Evolutionary conservation across 1,140 invertebrate species (phyloP), one percentile per base, ranked within the genome.

Genomic region (Heliconius hermathena): DNA sequence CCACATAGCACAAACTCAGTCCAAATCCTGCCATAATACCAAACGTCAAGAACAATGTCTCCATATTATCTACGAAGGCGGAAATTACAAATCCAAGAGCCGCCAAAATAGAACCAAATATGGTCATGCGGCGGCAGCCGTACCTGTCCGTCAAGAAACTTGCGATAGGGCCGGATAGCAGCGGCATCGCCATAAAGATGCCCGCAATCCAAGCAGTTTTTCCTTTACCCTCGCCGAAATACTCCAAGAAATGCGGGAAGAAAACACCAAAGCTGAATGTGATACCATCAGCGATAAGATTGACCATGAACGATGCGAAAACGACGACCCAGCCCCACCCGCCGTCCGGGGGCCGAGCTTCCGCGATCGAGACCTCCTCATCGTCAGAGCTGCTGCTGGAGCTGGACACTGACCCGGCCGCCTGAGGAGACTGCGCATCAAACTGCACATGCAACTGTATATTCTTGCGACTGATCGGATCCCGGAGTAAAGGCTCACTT

Each of bases 141-240:
- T 97, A 97, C 52, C 98, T 96, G 87, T 99, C 98, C 0, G 98
- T 98, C 5, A 99, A 94, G 81, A 98, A 97, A 87, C 97, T 98
- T 8, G 98, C 98, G 20, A 99, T 96, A 0, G 98, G 98, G 3
- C 98, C 98, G 1, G 97, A 98, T 8, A 99, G 91, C 74, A 98
- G 90, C 11, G 98, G 98, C 96, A 98, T 98, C 2, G 98, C 97
- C 96, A 98, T 98, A 88, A 99, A 98, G 22, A 99, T 95, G 52
- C 97, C 97, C 1, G 97, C 98, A 49, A 99, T 97, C 97, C 97
- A 98, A 0, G 98, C 97, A 0, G 98, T 99, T 88, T 98, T 98
- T n/a, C 97, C 96, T 84, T 98, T 98, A 29, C 96, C 96, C 85
- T 97, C 96, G 20, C 96, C 96, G 90, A 98, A 98, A 90, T 98